Evolutionary conservation across 2,797 vertebrate genomes (phyloP), one percentile per base, ranked within the genome.

Genomic region (Anas bernieri): DNA sequence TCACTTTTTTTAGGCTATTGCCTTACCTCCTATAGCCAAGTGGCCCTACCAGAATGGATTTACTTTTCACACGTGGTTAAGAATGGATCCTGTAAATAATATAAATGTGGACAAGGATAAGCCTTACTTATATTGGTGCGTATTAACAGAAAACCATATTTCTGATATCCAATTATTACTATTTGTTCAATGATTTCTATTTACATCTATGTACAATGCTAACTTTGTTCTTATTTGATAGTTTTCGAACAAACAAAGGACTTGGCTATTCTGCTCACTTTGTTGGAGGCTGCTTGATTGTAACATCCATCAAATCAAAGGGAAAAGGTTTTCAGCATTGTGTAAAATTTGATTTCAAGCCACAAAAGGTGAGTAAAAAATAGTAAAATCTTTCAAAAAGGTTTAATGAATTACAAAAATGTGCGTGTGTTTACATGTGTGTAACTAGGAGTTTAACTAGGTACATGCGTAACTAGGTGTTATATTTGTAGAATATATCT

Each of bases 1-100:
- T 81, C 95, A 21, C 70, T 88, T 93, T 86, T 41, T 84, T 92
- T 97, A 99, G 99, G 99, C 99, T 41, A 99, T 99, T 97, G 99
- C 99, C 93, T 98, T 99, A 97, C 99, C 99, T 91, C 99, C 99
- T 52, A 99, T 99, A 94, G 99, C 99, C 92, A 99, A 99, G 94
- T 99, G 99, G 99, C 99, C 99, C 0, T 99, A 99, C 97, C 99
- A 99, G 98, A 99, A 98, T 91, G 99, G 99, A 69, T 99, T 99
- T 96, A 99, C 99, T 55, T 99, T 99, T 98, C 99, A 99, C 96
- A 99, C 99, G 37, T 99, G 99, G 99, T 97, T 99, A 74, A 98
- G 99, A 96, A 98, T 99, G 99, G 99, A 99, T 97, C 99, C 99
- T 95, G 97, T 99, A 97, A 99, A 99, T 98, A 99, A 99, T 98